A percentile compares a stretch with the other conserved stretches of the same genome.
phyloP scores from a whole-genome alignment of 2,888 invertebrate species.

The Leucophenga montana region DNA sequence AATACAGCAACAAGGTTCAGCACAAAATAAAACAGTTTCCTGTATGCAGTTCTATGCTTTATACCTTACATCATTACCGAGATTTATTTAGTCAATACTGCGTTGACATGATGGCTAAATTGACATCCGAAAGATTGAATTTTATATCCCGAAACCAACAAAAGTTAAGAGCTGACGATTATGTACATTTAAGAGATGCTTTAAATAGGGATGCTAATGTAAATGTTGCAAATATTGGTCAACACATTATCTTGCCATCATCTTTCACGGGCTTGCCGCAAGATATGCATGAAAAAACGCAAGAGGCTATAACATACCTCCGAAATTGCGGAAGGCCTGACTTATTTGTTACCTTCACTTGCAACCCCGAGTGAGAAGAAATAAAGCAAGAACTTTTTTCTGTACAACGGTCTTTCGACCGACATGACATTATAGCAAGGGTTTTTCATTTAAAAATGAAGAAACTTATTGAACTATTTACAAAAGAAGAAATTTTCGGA shows the following conservation, averaged over 20 bases:
- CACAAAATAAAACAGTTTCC: not conserved
- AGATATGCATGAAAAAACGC: slow-evolving; percentile 16
- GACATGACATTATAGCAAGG: slow-evolving; percentile 6
- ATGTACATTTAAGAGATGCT: too few species aligned
- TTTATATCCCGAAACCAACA: too few species aligned
- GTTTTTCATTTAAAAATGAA: slow-evolving; percentile 1
- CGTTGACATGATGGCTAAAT: too few species aligned
- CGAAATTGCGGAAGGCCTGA: slow-evolving; percentile 8
- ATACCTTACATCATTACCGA: not conserved
- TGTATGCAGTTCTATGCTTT: slow-evolving; percentile 7
- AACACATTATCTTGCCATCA: slow-evolving; percentile 24
- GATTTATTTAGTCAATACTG: not conserved
- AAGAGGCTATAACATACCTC: slow-evolving; percentile 21
- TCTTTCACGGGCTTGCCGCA: not conserved
- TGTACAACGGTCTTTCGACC: slow-evolving; percentile 13
- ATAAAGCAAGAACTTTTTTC: slow-evolving; percentile 3
- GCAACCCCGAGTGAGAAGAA: slow-evolving; percentile 11
- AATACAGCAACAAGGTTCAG: not conserved
- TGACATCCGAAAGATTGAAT: too few species aligned
- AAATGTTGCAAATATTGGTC: slow-evolving; percentile 8
- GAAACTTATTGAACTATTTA: too few species aligned
- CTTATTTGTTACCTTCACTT: slow-evolving; percentile 18
- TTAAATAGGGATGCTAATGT: too few species aligned
- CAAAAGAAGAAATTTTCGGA: too few species aligned
- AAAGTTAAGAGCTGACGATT: too few species aligned